Percentiles rank a stretch among this genome's conserved stretches.
These are phyloP conservation scores for Pteromalus puparum DNA, from an alignment of 1,140 invertebrate species.

Conservation along the genomic window DNA sequence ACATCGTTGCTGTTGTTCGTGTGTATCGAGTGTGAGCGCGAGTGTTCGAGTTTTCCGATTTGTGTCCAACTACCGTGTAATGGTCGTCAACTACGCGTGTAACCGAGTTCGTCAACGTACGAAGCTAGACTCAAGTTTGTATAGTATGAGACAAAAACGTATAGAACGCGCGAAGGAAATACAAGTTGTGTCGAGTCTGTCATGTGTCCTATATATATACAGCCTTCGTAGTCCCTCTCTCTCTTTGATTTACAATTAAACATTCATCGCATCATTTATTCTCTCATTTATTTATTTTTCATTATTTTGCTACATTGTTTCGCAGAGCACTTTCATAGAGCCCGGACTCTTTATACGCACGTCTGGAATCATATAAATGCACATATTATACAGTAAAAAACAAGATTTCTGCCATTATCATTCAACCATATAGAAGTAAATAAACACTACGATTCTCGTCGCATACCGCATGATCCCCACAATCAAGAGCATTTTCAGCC, in stretches of 20 bases:
- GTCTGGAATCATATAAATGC: constrained; percentile 75
- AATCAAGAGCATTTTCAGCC: constrained; percentile 52
- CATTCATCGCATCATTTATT: neutral
- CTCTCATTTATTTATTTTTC: neutral
- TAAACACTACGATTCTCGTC: constrained; percentile 27
- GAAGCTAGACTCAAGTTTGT: no score
- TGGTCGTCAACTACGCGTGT: neutral
- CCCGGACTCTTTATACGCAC: constrained; percentile 70
- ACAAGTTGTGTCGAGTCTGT: neutral
- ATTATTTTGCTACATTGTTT: constrained; percentile 48
- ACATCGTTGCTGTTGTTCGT: neutral
- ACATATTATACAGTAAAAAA: constrained; percentile 74
- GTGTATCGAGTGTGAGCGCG: no score
- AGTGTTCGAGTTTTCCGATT: no score
- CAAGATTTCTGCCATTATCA: constrained; percentile 62
- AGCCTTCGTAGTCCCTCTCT: neutral
- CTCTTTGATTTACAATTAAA: neutral
- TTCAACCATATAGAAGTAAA: constrained; percentile 49
- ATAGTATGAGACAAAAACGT: no score
- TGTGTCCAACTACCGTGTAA: no score
- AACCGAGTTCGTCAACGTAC: no score
- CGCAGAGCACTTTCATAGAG: constrained; percentile 70
- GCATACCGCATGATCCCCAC: constrained; percentile 67
- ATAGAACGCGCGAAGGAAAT: no score
- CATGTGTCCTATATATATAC: neutral